Evolutionary conservation across 2,113 vertebrate species (phyloP), one percentile per base, ranked within the genome.

Genomic region (Tringa solitaria): DNA sequence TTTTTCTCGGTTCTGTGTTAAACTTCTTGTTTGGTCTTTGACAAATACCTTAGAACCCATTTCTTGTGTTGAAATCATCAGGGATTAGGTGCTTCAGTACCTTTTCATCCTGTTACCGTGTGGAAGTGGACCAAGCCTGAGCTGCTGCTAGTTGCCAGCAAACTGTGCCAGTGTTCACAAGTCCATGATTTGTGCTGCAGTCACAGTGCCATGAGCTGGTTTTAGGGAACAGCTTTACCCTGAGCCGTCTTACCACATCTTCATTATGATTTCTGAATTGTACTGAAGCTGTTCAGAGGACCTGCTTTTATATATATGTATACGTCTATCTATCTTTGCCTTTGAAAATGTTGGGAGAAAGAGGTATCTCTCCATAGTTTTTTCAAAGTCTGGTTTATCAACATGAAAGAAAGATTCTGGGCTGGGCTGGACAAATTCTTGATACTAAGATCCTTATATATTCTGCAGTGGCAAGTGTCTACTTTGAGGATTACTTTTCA

Each of bases 41-140:
- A 35, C 17, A 64, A 75, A 57, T 70, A 59, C 12, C 20, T 63
- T n/a, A 63, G 28, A 83, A 68, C 17, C 11, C 7, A 8, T 54
- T 76, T 89, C 51, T 67, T 57, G 2, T 64, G 65, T 63, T 59
- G 27, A 84, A 63, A 54, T 67, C 33, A 45, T 64, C 6, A 35
- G 41, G 48, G 33, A 24, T 80, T 60, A 56, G 51, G 14, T 37
- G 28, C 37, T 60, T 56, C 46, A 68, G 20, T 56, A 51, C 14
- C 23, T 80, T 79, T 72, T 77, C 8, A n/a, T 73, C 24, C 32
- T 32, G 1, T 68, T 59, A 20, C 33, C 1, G 0, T 1, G 2
- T 61, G 60, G 15, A 61, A 77, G 15, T 45, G 37, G 50, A n/a
- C 45, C 45, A 61, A 24, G 28, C 32, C 53, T 77, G 80, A 83